Evolutionary conservation across 2,888 invertebrate genomes (phyloP), one percentile per base, ranked within the genome.

Genomic region (Pasiphila rectangulata): DNA sequence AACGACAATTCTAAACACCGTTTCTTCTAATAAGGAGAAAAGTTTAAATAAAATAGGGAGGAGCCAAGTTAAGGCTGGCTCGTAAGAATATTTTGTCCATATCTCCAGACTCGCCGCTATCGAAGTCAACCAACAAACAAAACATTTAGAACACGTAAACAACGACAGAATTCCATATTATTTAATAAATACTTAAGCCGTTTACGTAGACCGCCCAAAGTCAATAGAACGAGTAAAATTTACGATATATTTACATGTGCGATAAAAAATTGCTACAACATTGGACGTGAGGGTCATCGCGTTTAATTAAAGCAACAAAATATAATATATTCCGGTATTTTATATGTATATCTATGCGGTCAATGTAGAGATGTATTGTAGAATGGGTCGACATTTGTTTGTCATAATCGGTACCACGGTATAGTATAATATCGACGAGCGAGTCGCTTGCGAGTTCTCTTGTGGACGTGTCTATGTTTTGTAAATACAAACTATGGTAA

Each of bases 281-380:
- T 58, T 40, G 57, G 48, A 54, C 59, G 59, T n/a, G 43, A 50
- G 67, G 73, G 67, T 63, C 66, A 61, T 45, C 54, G 63, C 67
- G 64, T 82, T 80, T 81, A 80, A 81, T 82, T 80, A 81, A 73
- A 76, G 72, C 77, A 75, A 75, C 72, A 70, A 64, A 75, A 79
- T 78, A 76, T 77, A 74, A 77, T 79, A 75, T 76, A 75, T 67
- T 65, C 45, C 62, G 69, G 64, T 56, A 68, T 72, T 69, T 71
- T 68, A 67, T 64, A 59, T n/a, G n/a, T n/a, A n/a, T n/a, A n/a
- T n/a, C n/a, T 62, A 57, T 59, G 58, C 47, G 63, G 63, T 50
- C 57, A 58, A 64, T 64, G 48, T 48, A 56, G 54, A 54, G 53
- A 54, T 53, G 52, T 27, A 29, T 29, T 40, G 51, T 35, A 20